phyloP scores from a whole-genome alignment of 1,140 invertebrate species.

The Ruditapes philippinarum region DNA sequence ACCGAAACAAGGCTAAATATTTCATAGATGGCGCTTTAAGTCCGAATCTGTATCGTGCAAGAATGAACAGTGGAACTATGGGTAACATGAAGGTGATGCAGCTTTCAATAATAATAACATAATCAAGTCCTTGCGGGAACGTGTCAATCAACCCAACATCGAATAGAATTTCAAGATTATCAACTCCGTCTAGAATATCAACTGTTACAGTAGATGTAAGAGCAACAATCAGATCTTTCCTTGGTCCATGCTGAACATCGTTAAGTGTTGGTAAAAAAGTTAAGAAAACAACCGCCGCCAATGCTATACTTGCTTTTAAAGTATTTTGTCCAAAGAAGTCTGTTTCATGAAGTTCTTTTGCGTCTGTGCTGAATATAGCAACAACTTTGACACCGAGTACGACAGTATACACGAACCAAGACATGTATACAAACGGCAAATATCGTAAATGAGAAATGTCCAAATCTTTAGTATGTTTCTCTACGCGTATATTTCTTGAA shows the following conservation, averaged over 20 bases:
- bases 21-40: constrained; percentile 67
- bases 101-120: constrained; percentile 87
- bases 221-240: constrained; percentile 87
- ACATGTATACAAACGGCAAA: constrained; percentile 86
- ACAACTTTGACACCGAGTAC: constrained; percentile 87
- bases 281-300: constrained; percentile 88
- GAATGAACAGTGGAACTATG: constrained; percentile 88
- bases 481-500: not conserved
- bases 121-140: constrained; percentile 85
- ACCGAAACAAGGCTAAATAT: constrained; percentile 85
- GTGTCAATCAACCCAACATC: constrained; percentile 76
- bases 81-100: constrained; percentile 88
- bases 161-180: constrained; percentile 86
- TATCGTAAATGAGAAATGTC: constrained; percentile 69
- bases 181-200: constrained; percentile 89
- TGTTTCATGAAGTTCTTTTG: constrained; percentile 79
- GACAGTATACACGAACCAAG: constrained; percentile 88
- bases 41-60: constrained; percentile 85
- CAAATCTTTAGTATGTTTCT: not conserved
- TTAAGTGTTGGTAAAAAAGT: constrained; percentile 88
- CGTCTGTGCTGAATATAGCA: constrained; percentile 87
- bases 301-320: constrained; percentile 87
- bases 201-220: constrained; percentile 82
- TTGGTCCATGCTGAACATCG: constrained; percentile 86
- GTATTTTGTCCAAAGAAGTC: constrained; percentile 88